phyloP scores from a whole-genome alignment of 2,797 vertebrate genomes.

The Cyclopterus lumpus region DNA sequence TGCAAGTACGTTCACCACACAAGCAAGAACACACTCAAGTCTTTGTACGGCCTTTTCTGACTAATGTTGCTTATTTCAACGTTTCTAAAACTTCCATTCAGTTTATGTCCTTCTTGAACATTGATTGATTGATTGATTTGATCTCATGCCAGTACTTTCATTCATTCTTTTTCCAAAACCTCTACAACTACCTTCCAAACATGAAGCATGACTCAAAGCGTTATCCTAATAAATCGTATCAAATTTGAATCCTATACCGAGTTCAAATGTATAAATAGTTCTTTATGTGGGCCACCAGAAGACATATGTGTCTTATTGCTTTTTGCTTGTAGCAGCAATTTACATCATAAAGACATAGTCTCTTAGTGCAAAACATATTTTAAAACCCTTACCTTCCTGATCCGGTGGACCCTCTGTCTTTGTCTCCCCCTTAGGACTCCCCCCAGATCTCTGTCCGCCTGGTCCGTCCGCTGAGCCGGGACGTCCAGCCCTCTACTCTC shows the following conservation, averaged over 20 bases:
- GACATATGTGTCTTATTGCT: neutral
- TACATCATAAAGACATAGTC: slow-evolving; percentile 9
- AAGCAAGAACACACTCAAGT: slow-evolving; percentile 48
- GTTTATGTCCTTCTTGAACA: slow-evolving; percentile 1
- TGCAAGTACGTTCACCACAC: slow-evolving; percentile 39
- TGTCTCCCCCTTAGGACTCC: slow-evolving; percentile 44
- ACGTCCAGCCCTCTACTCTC: slow-evolving; percentile 71
- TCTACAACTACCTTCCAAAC: neutral
- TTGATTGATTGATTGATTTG: neutral
- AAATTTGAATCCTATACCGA: slow-evolving; percentile 1
- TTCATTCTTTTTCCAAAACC: slow-evolving; percentile 8
- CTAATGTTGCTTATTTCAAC: slow-evolving; percentile 9
- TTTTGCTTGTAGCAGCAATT: neutral
- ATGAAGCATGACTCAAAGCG: neutral
- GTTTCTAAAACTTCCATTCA: slow-evolving; percentile 27
- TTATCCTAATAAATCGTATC: neutral
- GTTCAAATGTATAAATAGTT: neutral
- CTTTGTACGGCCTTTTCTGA: slow-evolving; percentile 43
- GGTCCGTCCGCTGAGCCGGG: slow-evolving; percentile 61
- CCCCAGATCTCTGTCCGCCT: slow-evolving; percentile 53
- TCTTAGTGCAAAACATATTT: slow-evolving; percentile 21
- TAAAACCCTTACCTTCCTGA: slow-evolving; percentile 77
- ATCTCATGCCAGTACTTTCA: slow-evolving; percentile 20
- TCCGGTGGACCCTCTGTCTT: slow-evolving; percentile 67
- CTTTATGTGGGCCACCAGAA: neutral